These are phyloP conservation scores for Colius striatus DNA, from an alignment of 2,113 vertebrate species.

Conservation along the genomic window DNA sequence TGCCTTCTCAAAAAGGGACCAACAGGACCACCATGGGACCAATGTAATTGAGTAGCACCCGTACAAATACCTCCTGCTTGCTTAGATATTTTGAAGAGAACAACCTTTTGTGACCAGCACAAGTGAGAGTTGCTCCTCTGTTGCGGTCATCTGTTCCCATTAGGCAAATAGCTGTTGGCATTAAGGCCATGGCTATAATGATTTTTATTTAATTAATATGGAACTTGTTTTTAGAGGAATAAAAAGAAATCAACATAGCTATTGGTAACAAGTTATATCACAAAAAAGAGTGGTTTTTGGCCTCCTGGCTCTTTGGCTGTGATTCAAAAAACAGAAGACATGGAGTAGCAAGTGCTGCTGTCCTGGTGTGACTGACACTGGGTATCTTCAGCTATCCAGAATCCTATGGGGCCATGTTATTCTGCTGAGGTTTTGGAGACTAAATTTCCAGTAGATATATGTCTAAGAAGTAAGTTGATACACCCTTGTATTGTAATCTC, in stretches of 20 bases:
- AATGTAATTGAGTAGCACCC: neutral
- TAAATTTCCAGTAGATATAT: constrained; percentile 20
- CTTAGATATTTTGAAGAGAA: constrained; percentile 37
- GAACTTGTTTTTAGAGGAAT: neutral
- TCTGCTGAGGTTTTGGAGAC: constrained; percentile 40
- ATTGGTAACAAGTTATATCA: neutral
- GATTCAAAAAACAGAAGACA: neutral
- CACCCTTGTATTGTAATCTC: constrained; percentile 53
- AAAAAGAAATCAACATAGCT: constrained; percentile 21
- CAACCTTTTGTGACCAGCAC: constrained; percentile 13
- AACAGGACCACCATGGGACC: constrained; percentile 10
- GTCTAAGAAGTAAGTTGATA: constrained; percentile 38
- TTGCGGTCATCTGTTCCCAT: constrained; percentile 52
- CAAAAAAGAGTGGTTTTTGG: neutral
- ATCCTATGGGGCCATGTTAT: neutral
- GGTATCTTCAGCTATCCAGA: constrained; percentile 4
- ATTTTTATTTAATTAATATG: constrained; percentile 38
- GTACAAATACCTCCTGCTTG: constrained; percentile 54
- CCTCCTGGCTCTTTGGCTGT: neutral
- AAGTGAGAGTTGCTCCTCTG: constrained; percentile 38
- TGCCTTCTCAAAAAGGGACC: constrained; percentile 57
- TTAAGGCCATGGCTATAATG: neutral
- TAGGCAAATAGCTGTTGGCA: constrained; percentile 54
- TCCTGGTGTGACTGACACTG: constrained; percentile 39
- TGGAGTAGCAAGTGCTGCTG: neutral